Evolutionary conservation across 2,888 invertebrate genomes (phyloP).

Genomic region (Carabus problematicus): DNA sequence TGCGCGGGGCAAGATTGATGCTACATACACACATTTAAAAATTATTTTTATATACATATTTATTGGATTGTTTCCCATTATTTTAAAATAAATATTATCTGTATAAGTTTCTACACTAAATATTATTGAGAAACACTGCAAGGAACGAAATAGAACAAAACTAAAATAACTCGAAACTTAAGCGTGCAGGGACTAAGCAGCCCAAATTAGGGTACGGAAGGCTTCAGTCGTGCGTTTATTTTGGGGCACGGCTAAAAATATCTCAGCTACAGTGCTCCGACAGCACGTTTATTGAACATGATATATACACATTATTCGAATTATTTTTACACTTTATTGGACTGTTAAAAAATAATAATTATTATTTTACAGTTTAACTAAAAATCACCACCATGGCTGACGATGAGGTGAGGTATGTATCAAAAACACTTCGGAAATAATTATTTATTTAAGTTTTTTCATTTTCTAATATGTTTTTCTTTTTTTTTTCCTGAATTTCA

Average conservation of each 20-base stretch:
- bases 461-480: slow-evolving; percentile 45
- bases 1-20: too few relatives aligned
- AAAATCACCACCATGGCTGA: slow-evolving; percentile 80
- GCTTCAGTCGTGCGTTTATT: slow-evolving; percentile 27
- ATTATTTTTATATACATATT: too few relatives aligned
- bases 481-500: slow-evolving; percentile 45
- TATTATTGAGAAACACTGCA: too few relatives aligned
- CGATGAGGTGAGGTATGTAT: slow-evolving; percentile 92
- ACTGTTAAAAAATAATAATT: slow-evolving; percentile 26
- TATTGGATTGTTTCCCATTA: too few relatives aligned
- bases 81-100: too few relatives aligned
- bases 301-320: slow-evolving; percentile 4
- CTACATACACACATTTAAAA: too few relatives aligned
- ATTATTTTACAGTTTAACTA: slow-evolving; percentile 65
- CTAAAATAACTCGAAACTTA: slow-evolving; percentile 29
- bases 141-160: background rate
- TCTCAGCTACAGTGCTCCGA: slow-evolving; percentile 9
- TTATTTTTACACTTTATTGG: slow-evolving; percentile 18
- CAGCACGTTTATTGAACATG: background rate
- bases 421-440: slow-evolving; percentile 36
- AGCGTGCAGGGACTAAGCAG: slow-evolving; percentile 18
- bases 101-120: too few relatives aligned
- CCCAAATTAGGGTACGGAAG: slow-evolving; percentile 34
- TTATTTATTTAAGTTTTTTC: too few relatives aligned
- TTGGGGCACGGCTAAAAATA: slow-evolving; percentile 36